Evolutionary conservation across 2,888 invertebrate species (phyloP).

Genomic region (Nyleta sp.): DNA sequence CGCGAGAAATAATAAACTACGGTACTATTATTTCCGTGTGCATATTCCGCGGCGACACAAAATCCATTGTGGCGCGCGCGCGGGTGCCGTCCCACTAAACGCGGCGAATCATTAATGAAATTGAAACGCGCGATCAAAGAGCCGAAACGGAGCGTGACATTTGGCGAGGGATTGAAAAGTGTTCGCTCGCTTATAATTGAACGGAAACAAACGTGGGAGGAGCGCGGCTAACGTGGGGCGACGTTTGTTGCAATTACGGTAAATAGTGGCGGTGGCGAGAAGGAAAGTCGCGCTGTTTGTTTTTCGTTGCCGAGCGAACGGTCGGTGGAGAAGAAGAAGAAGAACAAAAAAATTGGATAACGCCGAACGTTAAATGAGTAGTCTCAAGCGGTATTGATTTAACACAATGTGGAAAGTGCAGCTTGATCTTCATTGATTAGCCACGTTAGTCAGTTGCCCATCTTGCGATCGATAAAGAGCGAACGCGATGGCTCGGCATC

Average conservation of each 20-base stretch:
- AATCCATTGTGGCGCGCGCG: conserved; percentile 15
- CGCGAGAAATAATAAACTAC: conserved; percentile 57
- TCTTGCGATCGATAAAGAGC: conserved; percentile 35
- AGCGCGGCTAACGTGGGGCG: no score
- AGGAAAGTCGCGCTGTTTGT: no score
- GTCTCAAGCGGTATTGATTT: conserved; percentile 42
- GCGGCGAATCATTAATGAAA: conserved; percentile 30
- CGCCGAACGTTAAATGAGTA: conserved; percentile 28
- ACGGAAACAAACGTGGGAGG: no score
- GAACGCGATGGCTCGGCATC: conserved; percentile 8
- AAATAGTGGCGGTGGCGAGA: no score
- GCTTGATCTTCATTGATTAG: conserved; percentile 47
- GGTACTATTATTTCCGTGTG: conserved; percentile 48
- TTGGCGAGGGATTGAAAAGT: no score
- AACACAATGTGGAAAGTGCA: conserved; percentile 46
- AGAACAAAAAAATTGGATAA: conserved; percentile 19
- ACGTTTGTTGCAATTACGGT: no score
- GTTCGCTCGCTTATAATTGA: no score
- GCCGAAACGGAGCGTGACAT: no score
- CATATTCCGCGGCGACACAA: conserved; percentile 16
- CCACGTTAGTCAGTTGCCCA: conserved; percentile 36
- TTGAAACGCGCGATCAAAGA: no score
- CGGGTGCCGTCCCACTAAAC: conserved; percentile 18
- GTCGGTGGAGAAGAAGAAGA: neutral
- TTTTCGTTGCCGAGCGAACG: no score